A percentile compares a stretch with the other conserved stretches of the same genome.
phyloP scores from a whole-genome alignment of 2,888 invertebrate species.

The Caenorhabditis sinica region DNA sequence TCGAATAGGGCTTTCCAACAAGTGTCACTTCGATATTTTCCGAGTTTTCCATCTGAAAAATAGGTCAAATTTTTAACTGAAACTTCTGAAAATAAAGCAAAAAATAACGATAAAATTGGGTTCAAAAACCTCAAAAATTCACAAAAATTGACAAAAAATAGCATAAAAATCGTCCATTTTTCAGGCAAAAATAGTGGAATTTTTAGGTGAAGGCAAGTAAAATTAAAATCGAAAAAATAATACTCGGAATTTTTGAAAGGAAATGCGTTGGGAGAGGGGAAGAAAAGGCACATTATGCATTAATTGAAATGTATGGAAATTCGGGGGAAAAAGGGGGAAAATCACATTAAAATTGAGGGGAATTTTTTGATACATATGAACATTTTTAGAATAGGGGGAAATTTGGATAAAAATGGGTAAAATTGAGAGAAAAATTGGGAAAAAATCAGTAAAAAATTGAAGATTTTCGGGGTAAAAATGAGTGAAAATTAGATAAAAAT shows the following conservation, averaged over 20 bases:
- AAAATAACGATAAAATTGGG: neutral
- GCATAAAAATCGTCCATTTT: no score
- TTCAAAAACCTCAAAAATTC: neutral
- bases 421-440: neutral
- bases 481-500: no score
- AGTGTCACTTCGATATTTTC: constrained; percentile 48
- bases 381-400: neutral
- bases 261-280: neutral
- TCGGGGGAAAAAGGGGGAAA: neutral
- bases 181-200: no score
- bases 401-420: neutral
- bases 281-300: constrained; percentile 9
- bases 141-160: constrained; percentile 5
- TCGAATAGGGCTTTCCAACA: constrained; percentile 49
- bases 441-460: no score
- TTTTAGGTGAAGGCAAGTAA: no score
- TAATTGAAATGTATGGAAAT: no score
- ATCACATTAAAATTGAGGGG: neutral
- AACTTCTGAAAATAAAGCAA: neutral
- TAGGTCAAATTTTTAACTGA: neutral
- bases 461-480: no score
- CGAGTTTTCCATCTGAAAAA: constrained; percentile 53
- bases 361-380: constrained; percentile 9
- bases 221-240: no score
- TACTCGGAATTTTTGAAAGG: no score